phyloP scores from a whole-genome alignment of 2,888 invertebrate genomes.

The Acanthosepion esculentum region DNA sequence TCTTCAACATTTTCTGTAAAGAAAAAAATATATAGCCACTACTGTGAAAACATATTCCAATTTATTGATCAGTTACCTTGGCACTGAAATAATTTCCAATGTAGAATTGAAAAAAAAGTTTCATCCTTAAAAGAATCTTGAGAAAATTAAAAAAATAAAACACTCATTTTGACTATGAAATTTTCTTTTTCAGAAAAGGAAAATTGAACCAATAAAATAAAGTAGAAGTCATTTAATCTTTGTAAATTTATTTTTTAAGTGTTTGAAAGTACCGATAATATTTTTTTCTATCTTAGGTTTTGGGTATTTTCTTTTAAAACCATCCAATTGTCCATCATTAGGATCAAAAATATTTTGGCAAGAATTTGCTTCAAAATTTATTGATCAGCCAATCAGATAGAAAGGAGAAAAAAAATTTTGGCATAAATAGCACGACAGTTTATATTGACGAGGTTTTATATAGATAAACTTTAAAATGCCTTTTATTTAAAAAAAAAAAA shows the following conservation, averaged over 20 bases:
- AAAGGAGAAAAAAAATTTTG: neutral
- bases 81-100: neutral
- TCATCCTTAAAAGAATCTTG: neutral
- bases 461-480: neutral
- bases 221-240: neutral
- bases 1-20: neutral
- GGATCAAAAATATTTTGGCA: constrained; percentile 11
- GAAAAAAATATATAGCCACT: neutral
- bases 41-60: neutral
- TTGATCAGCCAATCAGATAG: neutral
- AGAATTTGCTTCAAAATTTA: neutral
- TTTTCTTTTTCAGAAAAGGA: neutral
- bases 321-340: neutral
- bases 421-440: neutral
- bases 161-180: too few species aligned
- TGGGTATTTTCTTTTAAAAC: neutral
- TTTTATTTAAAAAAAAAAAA: neutral
- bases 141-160: too few species aligned
- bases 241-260: neutral
- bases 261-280: neutral
- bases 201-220: neutral
- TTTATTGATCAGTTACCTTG: neutral
- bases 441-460: neutral
- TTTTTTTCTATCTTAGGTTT: neutral
- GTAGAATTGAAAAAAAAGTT: neutral